phyloP scores from a whole-genome alignment of 2,113 vertebrate genomes.

The Lophotis ruficrista region DNA sequence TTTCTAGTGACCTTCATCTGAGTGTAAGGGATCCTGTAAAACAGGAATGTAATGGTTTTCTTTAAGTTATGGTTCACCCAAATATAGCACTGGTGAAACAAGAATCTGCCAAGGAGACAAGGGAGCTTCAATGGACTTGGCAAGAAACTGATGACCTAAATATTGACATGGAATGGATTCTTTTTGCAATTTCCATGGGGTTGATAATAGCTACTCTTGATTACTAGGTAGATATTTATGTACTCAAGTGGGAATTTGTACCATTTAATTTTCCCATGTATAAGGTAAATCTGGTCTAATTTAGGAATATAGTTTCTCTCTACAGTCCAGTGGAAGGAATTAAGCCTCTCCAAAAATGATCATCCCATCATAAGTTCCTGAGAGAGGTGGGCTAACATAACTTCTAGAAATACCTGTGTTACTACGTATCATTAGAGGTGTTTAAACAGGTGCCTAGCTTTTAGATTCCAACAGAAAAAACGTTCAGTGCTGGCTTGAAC shows the following conservation, averaged over 20 bases:
- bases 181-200: background rate
- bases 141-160: background rate
- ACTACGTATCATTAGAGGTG: fast-evolving
- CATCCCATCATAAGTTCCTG: background rate
- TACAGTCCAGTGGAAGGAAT: background rate
- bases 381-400: background rate
- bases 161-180: background rate
- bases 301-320: background rate
- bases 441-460: background rate
- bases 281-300: background rate
- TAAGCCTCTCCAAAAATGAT: background rate
- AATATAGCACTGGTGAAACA: background rate
- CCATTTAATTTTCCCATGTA: background rate
- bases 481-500: background rate
- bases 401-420: background rate
- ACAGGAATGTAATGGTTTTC: background rate
- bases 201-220: background rate
- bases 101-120: background rate
- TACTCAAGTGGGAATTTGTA: background rate
- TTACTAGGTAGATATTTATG: background rate
- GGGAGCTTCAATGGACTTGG: background rate
- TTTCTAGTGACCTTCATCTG: background rate
- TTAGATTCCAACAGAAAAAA: background rate
- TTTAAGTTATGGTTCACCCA: background rate
- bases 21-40: background rate